Evolutionary conservation across 2,797 vertebrate species (phyloP), one percentile per base, ranked within the genome.

Genomic region (Vultur gryphus): DNA sequence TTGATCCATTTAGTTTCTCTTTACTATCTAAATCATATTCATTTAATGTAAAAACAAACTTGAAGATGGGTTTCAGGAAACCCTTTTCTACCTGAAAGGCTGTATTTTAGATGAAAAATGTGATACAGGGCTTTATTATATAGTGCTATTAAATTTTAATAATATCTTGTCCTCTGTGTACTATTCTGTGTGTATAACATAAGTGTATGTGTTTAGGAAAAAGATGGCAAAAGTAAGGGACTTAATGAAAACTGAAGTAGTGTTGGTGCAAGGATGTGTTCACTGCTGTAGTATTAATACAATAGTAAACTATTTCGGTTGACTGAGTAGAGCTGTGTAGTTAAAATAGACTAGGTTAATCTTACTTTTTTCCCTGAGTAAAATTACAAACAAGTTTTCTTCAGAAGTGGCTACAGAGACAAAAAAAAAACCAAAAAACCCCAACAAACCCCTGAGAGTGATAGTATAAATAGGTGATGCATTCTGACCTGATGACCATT

Each of bases 381-480:
- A 62, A 84, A 69, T n/a, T 55, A 10, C 16, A 69, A 87, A 18
- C 4, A 58, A 19, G 11, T 91, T 85, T 94, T 87, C 37, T 59
- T 84, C 19, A 33, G 23, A 77, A 91, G 9, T 46, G 12, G 4
- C 51, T 86, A 16, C 7, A 35, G 25, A 57, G 21, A 23, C 7
- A 7, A 25, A 59, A 48, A 35, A 33, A 54, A 23, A 18, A 13
- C 11, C 5, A 41, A 25, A 78, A 87, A 37, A 0, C 0, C 6
- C 8, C 8, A 26, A 5, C 28, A 58, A 71, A 54, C 3, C 1
- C 13, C 11, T 2, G 9, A 37, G 35, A 58, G 14, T 54, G 65
- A 49, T 11, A 19, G 28, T n/a, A 35, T 33, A 48, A 88, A 86
- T 13, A 79, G 26, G 16, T 64, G 75, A 33, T 67, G 33, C 8